phyloP scores from a whole-genome alignment of 2,797 vertebrate species.

The Sylvia borin region DNA sequence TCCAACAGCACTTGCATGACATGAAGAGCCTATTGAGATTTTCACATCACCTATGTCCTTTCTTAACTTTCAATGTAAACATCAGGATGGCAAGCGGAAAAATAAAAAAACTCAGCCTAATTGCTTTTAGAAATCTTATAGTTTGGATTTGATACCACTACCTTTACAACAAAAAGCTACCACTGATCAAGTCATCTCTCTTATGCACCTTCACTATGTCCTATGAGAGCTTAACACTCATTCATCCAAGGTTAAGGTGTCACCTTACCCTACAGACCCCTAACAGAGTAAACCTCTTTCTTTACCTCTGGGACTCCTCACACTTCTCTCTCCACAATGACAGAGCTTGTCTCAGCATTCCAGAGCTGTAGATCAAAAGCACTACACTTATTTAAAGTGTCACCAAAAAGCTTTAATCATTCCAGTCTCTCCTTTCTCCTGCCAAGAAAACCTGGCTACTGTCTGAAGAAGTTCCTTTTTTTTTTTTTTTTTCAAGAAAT shows the following conservation, averaged over 20 bases:
- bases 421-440: background rate
- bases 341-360: background rate
- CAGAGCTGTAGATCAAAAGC: background rate
- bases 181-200: background rate
- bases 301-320: background rate
- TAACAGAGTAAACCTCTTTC: background rate
- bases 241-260: background rate
- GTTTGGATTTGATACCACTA: background rate
- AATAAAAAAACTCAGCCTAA: background rate
- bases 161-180: background rate
- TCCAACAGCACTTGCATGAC: background rate
- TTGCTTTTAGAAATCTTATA: fast-evolving
- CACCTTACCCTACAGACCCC: background rate
- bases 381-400: background rate
- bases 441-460: background rate
- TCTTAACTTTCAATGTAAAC: background rate
- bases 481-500: background rate
- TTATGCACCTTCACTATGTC: background rate
- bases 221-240: background rate
- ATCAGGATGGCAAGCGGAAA: background rate
- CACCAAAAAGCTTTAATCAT: background rate
- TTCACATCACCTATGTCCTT: background rate
- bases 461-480: background rate
- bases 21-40: background rate
- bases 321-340: background rate